Conservation (phyloP, 2,797 vertebrate species). For the Ceryle rudis region DNA sequence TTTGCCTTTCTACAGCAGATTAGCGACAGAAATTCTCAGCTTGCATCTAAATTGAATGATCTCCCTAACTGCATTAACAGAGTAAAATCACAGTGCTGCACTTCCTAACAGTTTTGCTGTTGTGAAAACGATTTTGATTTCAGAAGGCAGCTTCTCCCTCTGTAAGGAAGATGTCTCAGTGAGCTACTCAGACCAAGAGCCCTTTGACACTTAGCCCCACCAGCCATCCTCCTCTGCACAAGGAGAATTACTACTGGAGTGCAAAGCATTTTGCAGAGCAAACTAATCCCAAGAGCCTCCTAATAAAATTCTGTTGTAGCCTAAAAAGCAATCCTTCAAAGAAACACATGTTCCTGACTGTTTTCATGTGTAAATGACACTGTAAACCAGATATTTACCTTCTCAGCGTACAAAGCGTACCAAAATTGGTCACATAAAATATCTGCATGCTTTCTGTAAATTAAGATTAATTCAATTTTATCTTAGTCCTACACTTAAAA, state of each 20-base stretch:
- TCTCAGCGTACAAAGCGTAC: not conserved
- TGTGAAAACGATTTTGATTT: not conserved
- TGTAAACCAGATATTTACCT: not conserved
- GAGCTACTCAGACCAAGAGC: not conserved
- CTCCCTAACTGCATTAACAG: not conserved
- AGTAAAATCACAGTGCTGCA: not conserved
- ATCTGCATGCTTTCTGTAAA: not conserved
- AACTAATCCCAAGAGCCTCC: not conserved
- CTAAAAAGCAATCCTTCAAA: slow-evolving; percentile 10
- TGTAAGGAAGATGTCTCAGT: not conserved
- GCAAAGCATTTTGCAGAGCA: not conserved
- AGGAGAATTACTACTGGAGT: not conserved
- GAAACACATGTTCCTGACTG: not conserved
- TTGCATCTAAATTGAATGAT: not conserved
- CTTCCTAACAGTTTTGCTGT: not conserved
- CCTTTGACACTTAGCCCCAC: not conserved
- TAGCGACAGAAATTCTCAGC: not conserved
- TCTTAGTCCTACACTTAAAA: not conserved
- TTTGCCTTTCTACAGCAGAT: not conserved
- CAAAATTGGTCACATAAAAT: not conserved
- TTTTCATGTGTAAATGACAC: not conserved
- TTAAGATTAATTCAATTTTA: not conserved
- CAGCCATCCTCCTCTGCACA: not conserved
- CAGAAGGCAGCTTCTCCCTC: not conserved
- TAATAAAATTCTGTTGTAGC: not conserved